Evolutionary conservation across 2,113 vertebrate genomes (phyloP), one percentile per base, ranked within the genome.

Genomic region (Rhinoptilus africanus): DNA sequence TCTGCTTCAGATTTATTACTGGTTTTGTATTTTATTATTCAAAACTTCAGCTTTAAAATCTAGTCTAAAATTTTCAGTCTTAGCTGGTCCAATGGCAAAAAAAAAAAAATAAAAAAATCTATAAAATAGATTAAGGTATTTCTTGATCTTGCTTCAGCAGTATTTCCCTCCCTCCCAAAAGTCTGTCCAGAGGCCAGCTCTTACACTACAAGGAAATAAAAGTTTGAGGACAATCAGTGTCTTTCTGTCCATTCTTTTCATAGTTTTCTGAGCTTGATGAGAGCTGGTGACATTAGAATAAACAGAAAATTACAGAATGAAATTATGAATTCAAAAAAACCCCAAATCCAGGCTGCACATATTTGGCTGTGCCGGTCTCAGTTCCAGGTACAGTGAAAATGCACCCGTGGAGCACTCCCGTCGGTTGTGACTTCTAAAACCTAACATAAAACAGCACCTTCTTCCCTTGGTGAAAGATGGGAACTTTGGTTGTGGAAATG

Each of bases 151-250:
- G 30, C 34, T 84, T 62, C 89, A 89, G 74, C 78, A 95, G 13
- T 41, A 69, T 88, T 76, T 66, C 91, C 89, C 74, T 73, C 75
- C 68, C 89, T 92, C 73, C 64, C 84, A 79, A 34, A 20, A 47
- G 71, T 37, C 62, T 76, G 75, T 63, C 78, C 88, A 94, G 72
- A 93, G 79, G 37, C 85, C 94, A 96, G 84, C 86, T 88, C 92
- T 91, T 63, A 77, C 57, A 91, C 63, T 20, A 73, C 16, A 66
- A 62, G 73, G 74, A 84, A 91, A 95, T 32, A 37, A n/a, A 92
- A 60, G 12, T 62, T 3, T 85, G 48, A 62, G 87, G 73, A 69
- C 62, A 95, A 69, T 45, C 59, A 34, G 12, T 47, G 63, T 81
- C 59, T 67, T 88, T 51, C 66, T 79, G 32, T 79, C 66, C 86